phyloP scores from a whole-genome alignment of 2,888 invertebrate species.

The Polylopha cassiicola region DNA sequence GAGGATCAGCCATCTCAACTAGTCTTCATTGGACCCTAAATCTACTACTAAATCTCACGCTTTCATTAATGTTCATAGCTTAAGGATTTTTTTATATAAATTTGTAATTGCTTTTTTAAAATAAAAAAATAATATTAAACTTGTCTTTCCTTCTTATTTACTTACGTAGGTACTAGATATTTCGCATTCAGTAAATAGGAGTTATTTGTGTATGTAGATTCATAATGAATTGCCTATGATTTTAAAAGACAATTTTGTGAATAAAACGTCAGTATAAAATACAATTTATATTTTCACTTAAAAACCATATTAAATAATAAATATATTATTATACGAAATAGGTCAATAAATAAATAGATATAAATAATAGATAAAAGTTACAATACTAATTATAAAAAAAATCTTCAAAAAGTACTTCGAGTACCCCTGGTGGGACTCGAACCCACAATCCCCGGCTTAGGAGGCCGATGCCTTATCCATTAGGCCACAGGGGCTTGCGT shows the following conservation, averaged over 20 bases:
- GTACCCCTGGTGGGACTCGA: constrained; percentile 86
- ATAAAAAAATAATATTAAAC: constrained; percentile 3
- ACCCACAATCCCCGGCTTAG: constrained; percentile 87
- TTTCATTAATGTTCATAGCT: constrained; percentile 26
- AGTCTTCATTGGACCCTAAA: constrained; percentile 32
- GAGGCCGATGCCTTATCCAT: constrained; percentile 88
- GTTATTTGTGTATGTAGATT: no score
- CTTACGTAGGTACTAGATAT: no score
- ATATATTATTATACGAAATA: constrained; percentile 1
- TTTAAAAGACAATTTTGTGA: not conserved
- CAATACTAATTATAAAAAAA: no score
- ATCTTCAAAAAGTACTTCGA: not conserved
- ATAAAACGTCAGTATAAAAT: no score
- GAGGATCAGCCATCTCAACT: constrained; percentile 36
- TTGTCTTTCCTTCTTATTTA: no score
- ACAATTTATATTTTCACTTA: no score
- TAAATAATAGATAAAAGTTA: no score
- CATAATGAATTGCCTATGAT: not conserved
- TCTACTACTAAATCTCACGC: constrained; percentile 32
- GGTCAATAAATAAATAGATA: constrained; percentile 7
- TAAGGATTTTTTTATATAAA: constrained; percentile 18
- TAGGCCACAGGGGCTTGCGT: constrained; percentile 82
- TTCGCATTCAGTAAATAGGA: no score
- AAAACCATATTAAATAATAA: no score
- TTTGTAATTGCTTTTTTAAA: constrained; percentile 22